phyloP scores from a whole-genome alignment of 2,113 vertebrate species.

The Uria lomvia region DNA sequence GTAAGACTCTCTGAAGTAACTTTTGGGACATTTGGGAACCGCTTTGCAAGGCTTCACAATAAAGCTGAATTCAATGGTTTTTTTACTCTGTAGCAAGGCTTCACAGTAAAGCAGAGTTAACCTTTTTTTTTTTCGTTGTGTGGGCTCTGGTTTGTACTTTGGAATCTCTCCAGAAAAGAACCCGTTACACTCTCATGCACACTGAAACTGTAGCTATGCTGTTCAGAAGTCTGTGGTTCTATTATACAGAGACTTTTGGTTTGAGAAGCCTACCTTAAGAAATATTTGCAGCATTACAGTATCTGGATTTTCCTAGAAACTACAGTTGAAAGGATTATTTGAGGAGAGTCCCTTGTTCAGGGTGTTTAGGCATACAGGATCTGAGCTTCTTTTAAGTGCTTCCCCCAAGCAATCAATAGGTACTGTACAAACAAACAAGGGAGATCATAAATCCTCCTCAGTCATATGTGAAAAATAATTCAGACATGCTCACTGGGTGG shows the following conservation, averaged over 20 bases:
- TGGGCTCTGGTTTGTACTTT: no score
- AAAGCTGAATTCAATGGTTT: no score
- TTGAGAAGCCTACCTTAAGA: not conserved
- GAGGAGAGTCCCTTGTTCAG: not conserved
- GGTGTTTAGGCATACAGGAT: accelerated
- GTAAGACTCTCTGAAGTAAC: no score
- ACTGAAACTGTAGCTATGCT: no score
- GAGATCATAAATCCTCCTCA: not conserved
- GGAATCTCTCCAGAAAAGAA: no score
- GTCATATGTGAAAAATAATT: not conserved
- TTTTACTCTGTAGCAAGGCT: no score
- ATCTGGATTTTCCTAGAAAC: not conserved
- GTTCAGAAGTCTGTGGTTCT: not conserved
- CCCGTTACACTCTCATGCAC: no score
- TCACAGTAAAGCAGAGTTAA: no score
- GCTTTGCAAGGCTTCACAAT: no score
- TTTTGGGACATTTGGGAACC: no score
- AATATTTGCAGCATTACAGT: not conserved
- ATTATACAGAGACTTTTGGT: not conserved
- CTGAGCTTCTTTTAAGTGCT: not conserved
- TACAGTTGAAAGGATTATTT: not conserved
- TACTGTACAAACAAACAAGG: not conserved
- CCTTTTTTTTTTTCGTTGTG: no score
- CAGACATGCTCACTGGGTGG: not conserved
- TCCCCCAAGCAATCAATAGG: not conserved